These are phyloP conservation scores for Drosophila rhopaloa DNA, from an alignment of 1,140 invertebrate species.

Conservation along the genomic window DNA sequence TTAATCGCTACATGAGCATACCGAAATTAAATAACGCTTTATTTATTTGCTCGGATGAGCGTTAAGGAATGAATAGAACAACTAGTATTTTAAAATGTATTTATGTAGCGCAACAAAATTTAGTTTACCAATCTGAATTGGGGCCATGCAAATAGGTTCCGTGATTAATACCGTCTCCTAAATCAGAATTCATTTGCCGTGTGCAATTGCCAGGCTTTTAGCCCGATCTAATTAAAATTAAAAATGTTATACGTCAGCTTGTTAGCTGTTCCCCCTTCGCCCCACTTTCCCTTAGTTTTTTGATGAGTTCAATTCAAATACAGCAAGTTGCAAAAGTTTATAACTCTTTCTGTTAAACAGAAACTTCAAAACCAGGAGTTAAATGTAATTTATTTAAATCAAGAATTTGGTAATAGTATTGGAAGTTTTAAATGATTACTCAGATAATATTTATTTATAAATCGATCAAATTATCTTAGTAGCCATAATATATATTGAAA, in stretches of 20 bases:
- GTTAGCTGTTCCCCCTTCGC: neutral
- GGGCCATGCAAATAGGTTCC: conserved; percentile 1
- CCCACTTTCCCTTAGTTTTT: neutral
- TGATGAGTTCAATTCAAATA: conserved; percentile 2
- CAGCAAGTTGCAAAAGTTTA: conserved; percentile 1
- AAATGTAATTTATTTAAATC: too few species aligned
- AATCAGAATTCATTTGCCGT: conserved; percentile 12
- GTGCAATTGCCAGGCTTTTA: conserved; percentile 7
- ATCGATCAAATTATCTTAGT: too few species aligned
- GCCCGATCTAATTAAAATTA: conserved; percentile 38
- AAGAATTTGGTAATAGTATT: neutral
- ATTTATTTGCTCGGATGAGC: conserved; percentile 34
- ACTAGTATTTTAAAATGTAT: neutral
- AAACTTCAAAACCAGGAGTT: too few species aligned
- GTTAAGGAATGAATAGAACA: conserved; percentile 8
- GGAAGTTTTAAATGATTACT: too few species aligned
- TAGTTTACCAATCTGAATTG: neutral
- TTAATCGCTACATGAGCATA: conserved; percentile 13
- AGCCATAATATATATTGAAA: too few species aligned
- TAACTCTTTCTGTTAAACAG: neutral
- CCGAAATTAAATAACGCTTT: conserved; percentile 31
- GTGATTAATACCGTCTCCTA: conserved; percentile 16
- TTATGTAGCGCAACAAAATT: neutral
- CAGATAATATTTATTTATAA: too few species aligned
- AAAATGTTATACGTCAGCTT: conserved; percentile 20